Evolutionary conservation across 2,888 invertebrate species (phyloP), one percentile per base, ranked within the genome.

Genomic region (Pammene fasciana): DNA sequence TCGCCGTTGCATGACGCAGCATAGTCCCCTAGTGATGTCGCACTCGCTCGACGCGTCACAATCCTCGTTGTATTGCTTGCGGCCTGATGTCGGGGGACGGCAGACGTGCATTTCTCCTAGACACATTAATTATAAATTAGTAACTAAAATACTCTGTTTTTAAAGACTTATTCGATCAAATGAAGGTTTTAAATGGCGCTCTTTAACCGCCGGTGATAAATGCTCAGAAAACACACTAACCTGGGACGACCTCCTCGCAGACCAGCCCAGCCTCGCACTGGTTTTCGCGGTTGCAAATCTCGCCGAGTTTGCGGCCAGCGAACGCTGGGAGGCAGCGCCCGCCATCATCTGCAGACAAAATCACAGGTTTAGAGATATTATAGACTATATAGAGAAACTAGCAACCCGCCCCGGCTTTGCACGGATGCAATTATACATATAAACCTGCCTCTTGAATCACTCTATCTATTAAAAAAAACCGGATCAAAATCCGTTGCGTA

Each of bases 221-320:
- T 4, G 26, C 26, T 26, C 4, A 0, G 8, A 50, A 7, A 38
- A 9, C 41, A 43, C 13, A 64, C 72, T 82, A 79, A 84, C 95
- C 95, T 73, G 95, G 95, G 5, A 94, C 94, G 0, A 94, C 94
- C 72, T 95, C 95, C 72, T 95, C 95, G 87, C 97, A 97, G 75
- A 96, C 93, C 48, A 97, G 93, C 57, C 97, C 97, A 57, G 96
- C 95, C 78, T 97, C 97, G 75, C 97, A 97, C 83, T 97, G 97
- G 78, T 95, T 95, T 88, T 97, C 97, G 60, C 96, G 93, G 80
- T 95, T 94, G 89, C 97, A 97, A 9, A 96, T 93, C 83, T 97
- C 97, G 0, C 97, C 97, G 52, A 96, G 95, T 76, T 97, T 96
- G 26, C 96, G 93, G 0, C 97, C 97, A 68, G 89, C 81, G 65